Percentiles rank a stretch among this genome's conserved stretches.
Conservation (phyloP, 2,113 vertebrate species). For the Globicephala melas region DNA sequence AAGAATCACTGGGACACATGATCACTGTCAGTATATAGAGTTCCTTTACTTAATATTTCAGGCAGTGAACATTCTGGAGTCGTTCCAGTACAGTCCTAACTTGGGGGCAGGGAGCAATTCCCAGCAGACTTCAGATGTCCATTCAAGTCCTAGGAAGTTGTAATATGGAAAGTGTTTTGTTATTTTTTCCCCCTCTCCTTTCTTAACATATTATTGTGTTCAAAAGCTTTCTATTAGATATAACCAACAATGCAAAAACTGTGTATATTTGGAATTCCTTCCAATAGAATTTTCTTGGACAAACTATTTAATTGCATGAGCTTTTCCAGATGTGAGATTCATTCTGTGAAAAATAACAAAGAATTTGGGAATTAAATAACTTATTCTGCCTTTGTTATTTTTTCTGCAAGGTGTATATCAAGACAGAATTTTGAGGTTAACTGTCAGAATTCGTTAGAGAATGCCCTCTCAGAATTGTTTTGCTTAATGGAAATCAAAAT, state of each 20-base stretch:
- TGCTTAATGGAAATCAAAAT: conserved; percentile 48
- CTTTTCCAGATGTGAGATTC: conserved; percentile 71
- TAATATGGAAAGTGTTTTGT: background rate
- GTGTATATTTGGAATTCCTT: conserved; percentile 60
- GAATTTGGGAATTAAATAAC: conserved; percentile 65
- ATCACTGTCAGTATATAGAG: background rate
- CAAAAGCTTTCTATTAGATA: conserved; percentile 11
- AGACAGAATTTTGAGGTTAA: conserved; percentile 56
- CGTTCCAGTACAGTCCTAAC: background rate
- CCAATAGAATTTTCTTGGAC: conserved; percentile 44
- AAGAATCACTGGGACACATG: background rate
- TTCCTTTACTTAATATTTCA: background rate
- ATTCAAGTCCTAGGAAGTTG: background rate
- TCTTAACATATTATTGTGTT: background rate
- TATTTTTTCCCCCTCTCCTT: rapidly evolving
- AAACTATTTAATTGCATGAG: conserved; percentile 56
- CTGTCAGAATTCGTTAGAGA: conserved; percentile 54
- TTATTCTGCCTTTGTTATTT: conserved; percentile 37
- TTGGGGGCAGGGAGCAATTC: background rate
- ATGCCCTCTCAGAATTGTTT: conserved; percentile 53
- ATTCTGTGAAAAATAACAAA: conserved; percentile 61
- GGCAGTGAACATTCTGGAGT: background rate
- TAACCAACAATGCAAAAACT: background rate
- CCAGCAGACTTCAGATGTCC: background rate
- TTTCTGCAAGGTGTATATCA: conserved; percentile 29